Base-by-base conservation (phyloP, 37 sponge, comb jelly and placozoan species). In the Bolinopsis microptera region DNA sequence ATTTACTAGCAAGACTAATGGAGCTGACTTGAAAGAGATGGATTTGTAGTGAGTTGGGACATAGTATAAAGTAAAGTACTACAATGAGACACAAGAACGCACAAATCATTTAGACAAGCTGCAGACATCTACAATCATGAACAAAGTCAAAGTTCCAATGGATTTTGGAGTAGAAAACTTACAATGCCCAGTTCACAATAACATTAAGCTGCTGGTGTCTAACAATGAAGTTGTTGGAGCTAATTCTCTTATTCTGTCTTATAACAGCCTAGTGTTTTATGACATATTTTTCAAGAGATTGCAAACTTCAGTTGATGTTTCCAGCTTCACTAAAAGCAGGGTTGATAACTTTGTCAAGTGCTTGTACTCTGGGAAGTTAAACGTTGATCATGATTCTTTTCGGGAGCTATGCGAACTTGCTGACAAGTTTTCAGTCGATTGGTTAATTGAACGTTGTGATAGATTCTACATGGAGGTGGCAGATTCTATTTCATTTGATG, bases 111-210 rank as follows among this genome's bases (percentile, higher is more conserved):
- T n/a, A n/a, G n/a, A n/a, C n/a, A n/a, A n/a, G n/a, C n/a, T n/a
- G n/a, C n/a, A n/a, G n/a, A n/a, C n/a, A n/a, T n/a, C n/a, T n/a
- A n/a, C n/a, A n/a, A n/a, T n/a, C n/a, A 70, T 70, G 74, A n/a
- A 9, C 3, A 80, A 80, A 22, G 82, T 80, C 2, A 30, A 3
- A 36, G 82, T 35, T 35, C 82, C 82, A 9, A 36, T 33, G 35
- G 82, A 80, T 36, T 80, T 80, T 80, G 82, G 82, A 18, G 37
- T 80, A 22, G 82, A 80, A 35, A 33, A 80, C 22, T 13, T 80
- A 3, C 37, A 36, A 8, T 33, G 38, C 37, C 82, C 82, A 34
- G 38, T 80, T 34, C 82, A 80, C 82, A 80, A 35, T 22, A 80
- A 80, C 37, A 80, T 80, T 13, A 22, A 33, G 0, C 8, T 80